Conservation (phyloP, 2,113 vertebrate genomes). For the Platycercus adscitus region DNA sequence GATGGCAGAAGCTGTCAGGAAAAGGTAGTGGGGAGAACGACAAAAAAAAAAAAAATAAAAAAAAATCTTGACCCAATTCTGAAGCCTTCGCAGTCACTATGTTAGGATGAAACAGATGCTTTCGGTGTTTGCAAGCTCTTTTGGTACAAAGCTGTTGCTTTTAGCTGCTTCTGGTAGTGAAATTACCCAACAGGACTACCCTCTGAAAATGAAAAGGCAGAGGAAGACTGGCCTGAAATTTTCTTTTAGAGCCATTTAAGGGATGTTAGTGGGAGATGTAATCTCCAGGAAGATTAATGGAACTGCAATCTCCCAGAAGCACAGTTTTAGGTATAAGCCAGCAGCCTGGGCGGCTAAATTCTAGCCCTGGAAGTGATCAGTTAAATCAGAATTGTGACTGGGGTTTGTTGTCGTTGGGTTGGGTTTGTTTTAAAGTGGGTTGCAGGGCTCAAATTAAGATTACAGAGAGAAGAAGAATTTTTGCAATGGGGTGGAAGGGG, state of each 20-base stretch:
- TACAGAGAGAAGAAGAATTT: background rate
- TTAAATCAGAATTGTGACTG: background rate
- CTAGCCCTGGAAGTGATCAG: background rate
- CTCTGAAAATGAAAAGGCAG: constrained; percentile 28
- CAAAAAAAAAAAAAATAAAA: background rate
- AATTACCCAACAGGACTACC: constrained; percentile 13
- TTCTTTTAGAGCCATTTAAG: constrained; percentile 26
- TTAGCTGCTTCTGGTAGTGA: constrained; percentile 44
- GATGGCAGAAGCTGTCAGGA: constrained; percentile 47
- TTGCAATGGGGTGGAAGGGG: background rate
- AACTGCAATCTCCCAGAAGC: constrained; percentile 38
- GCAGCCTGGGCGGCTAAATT: background rate
- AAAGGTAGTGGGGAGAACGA: constrained; percentile 38
- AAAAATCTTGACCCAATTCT: constrained; percentile 61
- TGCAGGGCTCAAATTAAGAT: background rate
- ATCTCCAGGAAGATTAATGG: constrained; percentile 53
- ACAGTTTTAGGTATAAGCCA: constrained; percentile 12
- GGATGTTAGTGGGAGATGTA: constrained; percentile 25
- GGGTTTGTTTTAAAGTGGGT: accelerated
- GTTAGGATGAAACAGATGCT: constrained; percentile 59
- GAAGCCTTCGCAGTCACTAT: constrained; percentile 43
- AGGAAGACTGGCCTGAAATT: background rate
- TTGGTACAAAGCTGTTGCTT: constrained; percentile 29
- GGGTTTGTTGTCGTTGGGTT: background rate
- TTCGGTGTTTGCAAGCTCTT: constrained; percentile 51